Evolutionary conservation across 1,140 invertebrate species (phyloP).

Genomic region (Chlorops oryzae): DNA sequence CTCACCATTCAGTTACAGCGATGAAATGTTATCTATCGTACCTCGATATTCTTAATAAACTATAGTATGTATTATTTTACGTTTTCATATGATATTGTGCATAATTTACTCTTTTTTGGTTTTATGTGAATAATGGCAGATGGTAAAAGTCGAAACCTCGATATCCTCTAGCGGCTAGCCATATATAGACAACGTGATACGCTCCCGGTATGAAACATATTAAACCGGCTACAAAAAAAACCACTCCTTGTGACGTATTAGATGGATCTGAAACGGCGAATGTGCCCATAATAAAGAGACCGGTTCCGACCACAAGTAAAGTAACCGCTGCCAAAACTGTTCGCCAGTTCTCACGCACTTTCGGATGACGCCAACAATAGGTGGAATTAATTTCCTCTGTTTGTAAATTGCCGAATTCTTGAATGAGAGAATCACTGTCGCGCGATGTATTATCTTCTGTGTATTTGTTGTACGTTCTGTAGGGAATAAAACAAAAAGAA

Average conservation of each 20-base stretch:
- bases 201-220: slow-evolving; percentile 76
- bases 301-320: slow-evolving; percentile 68
- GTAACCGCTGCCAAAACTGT: slow-evolving; percentile 72
- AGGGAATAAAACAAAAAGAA: slow-evolving; percentile 23
- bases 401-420: slow-evolving; percentile 60
- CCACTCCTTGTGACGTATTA: slow-evolving; percentile 67
- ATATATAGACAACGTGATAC: slow-evolving; percentile 78
- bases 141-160: slow-evolving; percentile 78
- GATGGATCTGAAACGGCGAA: slow-evolving; percentile 62
- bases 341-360: slow-evolving; percentile 78
- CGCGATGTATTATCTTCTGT: slow-evolving; percentile 63
- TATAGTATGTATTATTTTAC: too few relatives aligned
- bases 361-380: slow-evolving; percentile 75
- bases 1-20: too few relatives aligned
- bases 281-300: slow-evolving; percentile 65
- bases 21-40: too few relatives aligned
- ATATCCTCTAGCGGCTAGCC: slow-evolving; percentile 71
- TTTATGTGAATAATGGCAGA: slow-evolving; percentile 71
- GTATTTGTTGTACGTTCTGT: slow-evolving; percentile 62
- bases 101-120: too few relatives aligned
- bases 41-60: too few relatives aligned
- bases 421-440: slow-evolving; percentile 74
- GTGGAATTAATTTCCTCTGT: slow-evolving; percentile 54
- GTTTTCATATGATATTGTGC: too few relatives aligned
- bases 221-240: slow-evolving; percentile 71